Conservation (phyloP, 2,113 vertebrate genomes). For the Chrysemys picta region DNA sequence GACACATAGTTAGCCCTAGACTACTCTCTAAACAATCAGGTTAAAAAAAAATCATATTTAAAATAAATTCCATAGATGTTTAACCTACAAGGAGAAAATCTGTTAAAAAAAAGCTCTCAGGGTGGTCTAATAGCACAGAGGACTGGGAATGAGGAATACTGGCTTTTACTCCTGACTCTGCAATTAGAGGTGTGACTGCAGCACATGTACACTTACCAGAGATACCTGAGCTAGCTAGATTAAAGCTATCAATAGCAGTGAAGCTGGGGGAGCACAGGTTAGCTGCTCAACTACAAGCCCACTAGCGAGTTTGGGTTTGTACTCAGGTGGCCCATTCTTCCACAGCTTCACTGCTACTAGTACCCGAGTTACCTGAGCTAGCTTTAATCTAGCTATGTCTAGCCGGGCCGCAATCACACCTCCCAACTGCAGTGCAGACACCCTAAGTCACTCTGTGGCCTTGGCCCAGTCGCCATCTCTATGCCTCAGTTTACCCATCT, state of each 20-base stretch:
- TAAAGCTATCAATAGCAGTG: background rate
- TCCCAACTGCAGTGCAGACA: background rate
- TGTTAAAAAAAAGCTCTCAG: background rate
- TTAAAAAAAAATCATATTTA: background rate
- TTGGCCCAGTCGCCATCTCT: background rate
- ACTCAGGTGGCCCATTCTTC: background rate
- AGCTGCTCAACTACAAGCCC: background rate
- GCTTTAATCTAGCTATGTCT: background rate
- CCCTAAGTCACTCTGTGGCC: background rate
- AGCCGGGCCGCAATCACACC: background rate
- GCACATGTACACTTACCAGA: background rate
- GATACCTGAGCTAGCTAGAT: no score
- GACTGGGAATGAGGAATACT: background rate
- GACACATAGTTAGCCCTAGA: conserved; percentile 1
- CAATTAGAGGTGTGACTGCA: background rate
- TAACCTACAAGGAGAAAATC: background rate
- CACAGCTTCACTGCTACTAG: background rate
- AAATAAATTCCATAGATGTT: background rate
- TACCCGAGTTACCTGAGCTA: background rate
- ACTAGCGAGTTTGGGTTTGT: background rate
- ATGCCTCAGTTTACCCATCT: background rate
- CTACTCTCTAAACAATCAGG: fast-evolving
- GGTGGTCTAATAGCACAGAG: background rate
- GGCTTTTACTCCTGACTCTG: background rate
- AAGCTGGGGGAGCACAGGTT: background rate